Evolutionary conservation across 1,140 invertebrate genomes (phyloP).

Genomic region (Achroia grisella): DNA sequence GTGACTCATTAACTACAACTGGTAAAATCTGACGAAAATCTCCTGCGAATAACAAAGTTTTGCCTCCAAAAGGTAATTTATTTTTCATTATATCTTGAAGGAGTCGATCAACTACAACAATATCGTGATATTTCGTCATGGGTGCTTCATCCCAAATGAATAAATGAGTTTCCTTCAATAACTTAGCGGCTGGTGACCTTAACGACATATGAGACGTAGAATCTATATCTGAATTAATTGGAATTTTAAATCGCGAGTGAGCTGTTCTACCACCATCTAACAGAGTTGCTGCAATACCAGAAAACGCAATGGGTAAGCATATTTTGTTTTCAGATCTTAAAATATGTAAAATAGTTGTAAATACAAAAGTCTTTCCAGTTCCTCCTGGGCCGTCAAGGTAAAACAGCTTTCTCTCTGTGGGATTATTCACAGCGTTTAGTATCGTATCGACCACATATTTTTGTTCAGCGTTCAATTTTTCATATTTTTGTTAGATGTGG

Average conservation of each 20-base stretch:
- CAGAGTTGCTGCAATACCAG: slow-evolving; percentile 64
- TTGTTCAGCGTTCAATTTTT: slow-evolving; percentile 16
- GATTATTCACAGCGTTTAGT: slow-evolving; percentile 16
- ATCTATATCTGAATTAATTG: slow-evolving; percentile 21
- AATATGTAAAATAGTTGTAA: slow-evolving; percentile 18
- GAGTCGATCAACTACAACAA: slow-evolving; percentile 17
- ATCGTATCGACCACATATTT: slow-evolving; percentile 17
- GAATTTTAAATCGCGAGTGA: slow-evolving; percentile 47
- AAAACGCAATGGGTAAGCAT: slow-evolving; percentile 53
- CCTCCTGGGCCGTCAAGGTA: slow-evolving; percentile 15
- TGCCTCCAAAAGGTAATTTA: slow-evolving; percentile 16
- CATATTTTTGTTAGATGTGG: too few relatives aligned
- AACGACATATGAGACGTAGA: slow-evolving; percentile 18
- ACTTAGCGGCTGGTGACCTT: slow-evolving; percentile 12
- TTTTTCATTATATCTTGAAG: slow-evolving; percentile 17
- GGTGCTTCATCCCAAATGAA: slow-evolving; percentile 18
- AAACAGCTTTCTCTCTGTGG: slow-evolving; percentile 14
- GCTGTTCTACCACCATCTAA: slow-evolving; percentile 51
- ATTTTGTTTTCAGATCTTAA: slow-evolving; percentile 25
- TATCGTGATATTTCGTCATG: slow-evolving; percentile 15
- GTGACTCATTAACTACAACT: slow-evolving; percentile 18
- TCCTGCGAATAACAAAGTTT: slow-evolving; percentile 16
- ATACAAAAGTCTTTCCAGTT: slow-evolving; percentile 15
- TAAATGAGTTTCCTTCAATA: slow-evolving; percentile 17
- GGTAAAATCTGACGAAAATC: slow-evolving; percentile 19